Percentiles rank a stretch among this genome's conserved stretches.
phyloP scores from a whole-genome alignment of 1,140 invertebrate species.

The Drosophila parabipectinata region DNA sequence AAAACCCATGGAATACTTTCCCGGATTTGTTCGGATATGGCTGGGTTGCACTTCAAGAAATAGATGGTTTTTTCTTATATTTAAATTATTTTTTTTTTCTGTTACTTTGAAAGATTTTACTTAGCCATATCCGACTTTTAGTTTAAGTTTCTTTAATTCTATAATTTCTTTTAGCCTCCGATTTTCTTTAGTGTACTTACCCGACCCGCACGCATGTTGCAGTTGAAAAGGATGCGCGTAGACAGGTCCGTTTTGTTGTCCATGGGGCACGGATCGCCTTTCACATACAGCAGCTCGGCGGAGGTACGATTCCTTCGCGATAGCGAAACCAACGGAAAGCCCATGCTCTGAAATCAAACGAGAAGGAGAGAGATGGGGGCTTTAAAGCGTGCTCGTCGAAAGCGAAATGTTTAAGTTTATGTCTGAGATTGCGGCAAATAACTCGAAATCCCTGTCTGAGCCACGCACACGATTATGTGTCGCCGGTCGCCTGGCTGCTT shows the following conservation, averaged over 20 bases:
- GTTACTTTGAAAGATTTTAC: too few relatives aligned
- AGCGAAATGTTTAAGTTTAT: conserved; percentile 55
- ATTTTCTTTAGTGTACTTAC: conserved; percentile 72
- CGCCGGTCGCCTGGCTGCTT: conserved; percentile 5
- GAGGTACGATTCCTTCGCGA: conserved; percentile 66
- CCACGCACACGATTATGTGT: conserved; percentile 53
- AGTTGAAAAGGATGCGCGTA: conserved; percentile 84
- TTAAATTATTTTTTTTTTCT: too few relatives aligned
- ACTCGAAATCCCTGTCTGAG: conserved; percentile 66
- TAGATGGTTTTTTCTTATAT: too few relatives aligned
- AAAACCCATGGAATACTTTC: conserved; percentile 4
- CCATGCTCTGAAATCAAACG: conserved; percentile 84
- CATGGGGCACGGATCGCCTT: conserved; percentile 84
- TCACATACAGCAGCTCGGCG: conserved; percentile 83
- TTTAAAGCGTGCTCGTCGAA: conserved; percentile 10
- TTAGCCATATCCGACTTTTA: too few relatives aligned
- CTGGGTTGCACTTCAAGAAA: conserved; percentile 4
- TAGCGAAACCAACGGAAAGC: conserved; percentile 81
- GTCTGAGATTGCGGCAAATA: conserved; percentile 77
- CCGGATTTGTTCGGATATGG: neutral
- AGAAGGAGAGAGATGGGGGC: neutral
- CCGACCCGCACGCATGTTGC: conserved; percentile 78
- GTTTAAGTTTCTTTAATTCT: too few relatives aligned
- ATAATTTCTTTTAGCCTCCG: neutral
- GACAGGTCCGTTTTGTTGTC: conserved; percentile 78